phyloP scores from a whole-genome alignment of 2,113 vertebrate species.

The Datnioides undecimradiatus region DNA sequence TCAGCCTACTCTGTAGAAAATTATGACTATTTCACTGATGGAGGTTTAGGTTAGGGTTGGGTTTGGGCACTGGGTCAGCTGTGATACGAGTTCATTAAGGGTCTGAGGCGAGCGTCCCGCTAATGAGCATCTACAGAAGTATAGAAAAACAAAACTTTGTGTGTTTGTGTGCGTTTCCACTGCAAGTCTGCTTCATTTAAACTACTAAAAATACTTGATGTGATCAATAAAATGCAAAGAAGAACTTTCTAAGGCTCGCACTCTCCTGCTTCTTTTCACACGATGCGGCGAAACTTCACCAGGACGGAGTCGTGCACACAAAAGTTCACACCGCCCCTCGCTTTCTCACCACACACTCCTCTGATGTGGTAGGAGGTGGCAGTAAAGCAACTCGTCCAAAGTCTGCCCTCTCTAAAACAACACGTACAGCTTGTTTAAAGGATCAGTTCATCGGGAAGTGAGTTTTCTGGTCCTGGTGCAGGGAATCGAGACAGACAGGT shows the following conservation, averaged over 20 bases:
- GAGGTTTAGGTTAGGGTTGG: too few species aligned
- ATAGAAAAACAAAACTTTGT: too few species aligned
- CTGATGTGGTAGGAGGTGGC: not conserved
- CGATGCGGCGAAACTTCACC: not conserved
- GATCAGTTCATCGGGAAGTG: too few species aligned
- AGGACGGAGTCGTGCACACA: not conserved
- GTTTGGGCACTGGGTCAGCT: too few species aligned
- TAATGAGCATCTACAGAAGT: too few species aligned
- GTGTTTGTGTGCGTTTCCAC: not conserved
- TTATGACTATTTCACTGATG: too few species aligned
- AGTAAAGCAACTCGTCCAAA: not conserved
- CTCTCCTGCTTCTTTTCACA: not conserved
- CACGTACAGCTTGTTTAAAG: not conserved
- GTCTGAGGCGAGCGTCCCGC: too few species aligned
- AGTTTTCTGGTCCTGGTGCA: not conserved
- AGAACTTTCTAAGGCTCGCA: too few species aligned
- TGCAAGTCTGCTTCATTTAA: not conserved
- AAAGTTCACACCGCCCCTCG: not conserved
- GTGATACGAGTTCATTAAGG: too few species aligned
- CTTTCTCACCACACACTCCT: not conserved
- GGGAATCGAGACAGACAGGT: not conserved
- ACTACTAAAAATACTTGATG: not conserved
- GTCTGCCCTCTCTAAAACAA: not conserved
- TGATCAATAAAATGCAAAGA: not conserved
- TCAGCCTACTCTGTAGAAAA: too few species aligned